These are phyloP conservation scores for Notarius quadriscutis DNA, from an alignment of 2,113 vertebrate genomes.

Conservation along the genomic window DNA sequence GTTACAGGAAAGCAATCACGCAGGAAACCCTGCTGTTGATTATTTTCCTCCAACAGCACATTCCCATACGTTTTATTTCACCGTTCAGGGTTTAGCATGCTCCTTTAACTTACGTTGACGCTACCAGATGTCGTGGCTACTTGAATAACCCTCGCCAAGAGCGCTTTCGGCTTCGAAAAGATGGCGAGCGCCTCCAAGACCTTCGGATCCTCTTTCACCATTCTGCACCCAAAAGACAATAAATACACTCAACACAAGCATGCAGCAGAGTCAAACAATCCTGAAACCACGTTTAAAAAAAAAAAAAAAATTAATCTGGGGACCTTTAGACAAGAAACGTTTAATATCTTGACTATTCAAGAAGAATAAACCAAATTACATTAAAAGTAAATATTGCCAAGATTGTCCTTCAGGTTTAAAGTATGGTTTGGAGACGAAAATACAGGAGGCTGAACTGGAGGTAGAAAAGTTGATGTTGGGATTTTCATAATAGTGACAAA, in stretches of 20 bases:
- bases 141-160: constrained; percentile 84
- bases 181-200: constrained; percentile 78
- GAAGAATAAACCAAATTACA: background rate
- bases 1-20: background rate
- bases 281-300: background rate
- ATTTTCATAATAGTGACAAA: no score
- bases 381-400: background rate
- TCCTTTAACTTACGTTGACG: constrained; percentile 72
- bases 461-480: no score
- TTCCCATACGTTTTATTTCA: background rate
- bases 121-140: constrained; percentile 82
- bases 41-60: background rate
- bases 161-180: constrained; percentile 87
- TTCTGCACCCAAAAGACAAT: constrained; percentile 24
- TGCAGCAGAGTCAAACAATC: background rate
- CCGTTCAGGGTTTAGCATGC: background rate
- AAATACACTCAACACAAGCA: background rate
- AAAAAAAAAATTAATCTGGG: background rate
- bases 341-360: background rate
- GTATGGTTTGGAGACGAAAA: no score
- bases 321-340: background rate
- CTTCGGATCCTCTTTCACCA: constrained; percentile 60
- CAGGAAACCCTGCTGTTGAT: background rate
- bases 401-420: background rate
- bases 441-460: no score